A percentile compares a stretch with the other conserved stretches of the same genome.
phyloP scores from a whole-genome alignment of 2,113 vertebrate species.

The Brachyhypopomus occidentalis region DNA sequence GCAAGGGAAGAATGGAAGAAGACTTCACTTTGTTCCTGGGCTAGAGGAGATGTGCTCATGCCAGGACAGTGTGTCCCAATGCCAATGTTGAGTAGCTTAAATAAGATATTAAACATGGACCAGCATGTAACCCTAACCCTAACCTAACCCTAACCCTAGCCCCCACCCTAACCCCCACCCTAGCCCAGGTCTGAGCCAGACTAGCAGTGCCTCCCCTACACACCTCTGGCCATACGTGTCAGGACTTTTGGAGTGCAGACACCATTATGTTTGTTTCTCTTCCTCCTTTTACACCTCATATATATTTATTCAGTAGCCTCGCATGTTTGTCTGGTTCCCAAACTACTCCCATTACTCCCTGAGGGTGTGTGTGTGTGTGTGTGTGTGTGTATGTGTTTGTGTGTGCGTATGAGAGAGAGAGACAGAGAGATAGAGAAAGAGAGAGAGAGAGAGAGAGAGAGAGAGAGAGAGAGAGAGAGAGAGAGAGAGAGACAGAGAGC shows the following conservation, averaged over 20 bases:
- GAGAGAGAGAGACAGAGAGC: too few species aligned
- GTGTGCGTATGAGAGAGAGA: neutral
- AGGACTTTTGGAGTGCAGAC: conserved; percentile 3
- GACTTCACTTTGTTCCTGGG: conserved; percentile 19
- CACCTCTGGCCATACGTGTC: conserved; percentile 26
- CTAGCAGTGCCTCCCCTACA: neutral
- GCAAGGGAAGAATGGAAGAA: conserved; percentile 12
- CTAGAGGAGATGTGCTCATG: conserved; percentile 8
- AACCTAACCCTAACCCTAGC: too few species aligned
- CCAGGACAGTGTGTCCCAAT: neutral
- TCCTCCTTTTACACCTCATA: conserved; percentile 29
- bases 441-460: too few species aligned
- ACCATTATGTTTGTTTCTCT: conserved; percentile 8
- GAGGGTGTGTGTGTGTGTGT: neutral
- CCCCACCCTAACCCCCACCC: too few species aligned
- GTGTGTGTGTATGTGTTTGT: neutral
- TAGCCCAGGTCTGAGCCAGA: too few species aligned
- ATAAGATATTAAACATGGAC: too few species aligned
- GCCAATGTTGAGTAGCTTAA: neutral
- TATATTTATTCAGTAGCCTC: conserved; percentile 19
- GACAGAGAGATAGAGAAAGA: too few species aligned
- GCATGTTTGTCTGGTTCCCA: neutral
- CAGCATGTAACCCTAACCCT: too few species aligned
- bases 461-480: too few species aligned
- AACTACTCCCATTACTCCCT: conserved; percentile 9